Evolutionary conservation across 1,140 invertebrate species (phyloP), one percentile per base, ranked within the genome.

Genomic region (Drosophila pachea): DNA sequence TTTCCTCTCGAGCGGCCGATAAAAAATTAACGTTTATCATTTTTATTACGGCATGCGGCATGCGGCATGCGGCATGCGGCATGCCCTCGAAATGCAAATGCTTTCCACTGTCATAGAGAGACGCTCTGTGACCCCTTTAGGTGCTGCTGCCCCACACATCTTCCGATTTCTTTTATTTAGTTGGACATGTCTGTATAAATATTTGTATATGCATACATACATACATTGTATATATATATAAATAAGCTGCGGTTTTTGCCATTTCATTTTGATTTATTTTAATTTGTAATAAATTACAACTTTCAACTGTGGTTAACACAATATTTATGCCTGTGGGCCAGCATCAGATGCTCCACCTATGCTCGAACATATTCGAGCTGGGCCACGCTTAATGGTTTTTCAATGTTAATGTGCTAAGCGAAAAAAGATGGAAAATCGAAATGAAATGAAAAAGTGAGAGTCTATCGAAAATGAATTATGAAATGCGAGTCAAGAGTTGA

Each of bases 201-300:
- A 31, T 47, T 22, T 47, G 22, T 29, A 22, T 47, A 47, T n/a
- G n/a, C n/a, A n/a, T n/a, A n/a, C n/a, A n/a, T n/a, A n/a, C n/a
- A n/a, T n/a, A n/a, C n/a, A n/a, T n/a, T n/a, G n/a, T 8, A 22
- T n/a, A 33, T 33, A 14, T 11, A 50, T 7, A 50, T 7, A 43
- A 5, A 42, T 43, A n/a, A n/a, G 38, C 14, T 63, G 45, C 14
- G 52, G 65, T 16, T 47, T 48, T 69, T 52, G 52, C 43, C 16
- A 71, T 73, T 78, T 66, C 56, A 35, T 56, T 75, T 79, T 81
- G 78, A 82, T 81, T 82, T 81, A 82, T 81, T 81, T 81, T 81
- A 81, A 81, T 81, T 81, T 82, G 78, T 82, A 81, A 82, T 81
- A 81, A 82, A 81, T 77, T 68, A 81, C 65, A 76, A 73, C 74